These are phyloP conservation scores for Amblyjoppa fuscipennis DNA, from an alignment of 2,888 invertebrate genomes.

Conservation along the genomic window DNA sequence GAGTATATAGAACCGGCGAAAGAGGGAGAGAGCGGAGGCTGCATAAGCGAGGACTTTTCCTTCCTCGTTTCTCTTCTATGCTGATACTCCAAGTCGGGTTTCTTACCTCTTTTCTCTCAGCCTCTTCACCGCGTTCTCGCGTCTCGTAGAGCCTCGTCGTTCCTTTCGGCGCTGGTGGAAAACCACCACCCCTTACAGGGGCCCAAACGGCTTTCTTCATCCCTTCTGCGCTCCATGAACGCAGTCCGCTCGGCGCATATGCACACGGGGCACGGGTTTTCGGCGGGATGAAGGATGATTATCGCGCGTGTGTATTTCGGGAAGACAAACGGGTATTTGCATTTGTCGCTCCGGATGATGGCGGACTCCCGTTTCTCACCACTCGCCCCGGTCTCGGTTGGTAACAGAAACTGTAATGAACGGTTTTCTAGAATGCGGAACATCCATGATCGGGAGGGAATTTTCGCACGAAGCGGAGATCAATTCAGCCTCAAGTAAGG, in stretches of 20 bases:
- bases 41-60: conserved; percentile 62
- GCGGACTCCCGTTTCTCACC: not conserved
- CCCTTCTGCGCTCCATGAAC: conserved; percentile 31
- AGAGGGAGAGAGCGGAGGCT: conserved; percentile 48
- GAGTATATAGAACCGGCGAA: conserved; percentile 6
- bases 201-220: conserved; percentile 43
- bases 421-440: too few species aligned
- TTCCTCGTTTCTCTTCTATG: conserved; percentile 54
- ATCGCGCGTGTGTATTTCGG: not conserved
- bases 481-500: too few species aligned
- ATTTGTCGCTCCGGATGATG: not conserved
- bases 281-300: not conserved
- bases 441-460: too few species aligned
- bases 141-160: conserved; percentile 46
- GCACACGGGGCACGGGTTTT: not conserved
- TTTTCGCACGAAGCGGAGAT: too few species aligned
- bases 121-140: conserved; percentile 23
- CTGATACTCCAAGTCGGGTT: conserved; percentile 59
- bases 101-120: conserved; percentile 40
- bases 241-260: not conserved
- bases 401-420: too few species aligned
- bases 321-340: not conserved
- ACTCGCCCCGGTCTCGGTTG: too few species aligned
- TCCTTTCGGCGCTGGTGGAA: conserved; percentile 47
- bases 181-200: conserved; percentile 14